Base-by-base conservation (phyloP, 2,888 invertebrate genomes). In the Hypomecis atomaria region DNA sequence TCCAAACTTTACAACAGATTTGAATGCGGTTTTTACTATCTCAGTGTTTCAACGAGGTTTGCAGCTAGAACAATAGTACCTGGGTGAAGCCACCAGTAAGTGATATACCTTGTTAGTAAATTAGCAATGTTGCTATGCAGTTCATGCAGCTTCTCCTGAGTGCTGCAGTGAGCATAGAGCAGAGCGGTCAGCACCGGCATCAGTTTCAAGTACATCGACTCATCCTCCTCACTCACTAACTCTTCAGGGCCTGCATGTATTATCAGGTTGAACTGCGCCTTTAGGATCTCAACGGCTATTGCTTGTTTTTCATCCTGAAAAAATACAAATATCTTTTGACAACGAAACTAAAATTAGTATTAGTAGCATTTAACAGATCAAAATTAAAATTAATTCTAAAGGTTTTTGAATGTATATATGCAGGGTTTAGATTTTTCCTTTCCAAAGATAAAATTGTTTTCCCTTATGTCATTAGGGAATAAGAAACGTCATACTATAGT, bases 81-180 rank as follows among this genome's bases (percentile, higher is more conserved):
- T 23, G 3, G 1, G 23, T 23, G 23, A 23, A 23, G 23, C 3
- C 3, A 3, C 23, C 3, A 23, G 23, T 42, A 50, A 33, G 40
- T 52, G n/a, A 44, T 42, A 36, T 75, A 93, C 93, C 93, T 94
- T 49, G 97, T 97, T 69, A 99, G 89, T 73, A 98, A 90, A 89
- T 98, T 97, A 7, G 97, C 94, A 67, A 97, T 94, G 87, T 98
- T 96, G 75, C 96, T 97, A 72, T 95, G 94, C 40, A 98, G 87
- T 68, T 95, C 95, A 79, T 95, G 94, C 57, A 94, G 88, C 78
- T 95, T 96, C 0, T 94, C 94, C 36, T 93, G 89, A 62, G 89
- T 92, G 36, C 91, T 85, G 1, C 94, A 91, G 54, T 93, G 90
- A 66, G 94, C 94, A 66, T 96, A 86, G 4, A 98, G 87, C 59